Evolutionary conservation across 2,888 invertebrate genomes (phyloP), one percentile per base, ranked within the genome.

Genomic region (Spisula solida): DNA sequence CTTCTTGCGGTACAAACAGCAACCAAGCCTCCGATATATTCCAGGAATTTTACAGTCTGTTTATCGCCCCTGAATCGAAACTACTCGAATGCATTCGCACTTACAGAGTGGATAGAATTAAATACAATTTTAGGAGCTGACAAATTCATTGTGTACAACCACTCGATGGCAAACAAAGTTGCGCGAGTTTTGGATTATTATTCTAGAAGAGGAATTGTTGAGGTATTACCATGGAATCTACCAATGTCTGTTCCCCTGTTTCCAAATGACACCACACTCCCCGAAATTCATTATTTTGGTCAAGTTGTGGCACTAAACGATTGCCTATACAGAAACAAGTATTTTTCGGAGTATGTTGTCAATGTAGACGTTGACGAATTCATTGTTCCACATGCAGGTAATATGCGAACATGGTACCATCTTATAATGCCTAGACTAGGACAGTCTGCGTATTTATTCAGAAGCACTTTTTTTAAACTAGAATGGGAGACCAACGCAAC

Each of bases 321-420:
- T 91, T 96, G 96, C 89, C 93, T 96, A 1, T 95, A 96, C 87
- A 91, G 96, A 82, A 92, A 93, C 85, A 93, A 94, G 89, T 81
- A 93, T 51, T 41, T 85, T 31, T 93, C 93, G 29, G 88, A 94
- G 48, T 96, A 94, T 88, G 81, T 96, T n/a, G 96, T 95, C 10
- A 95, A 94, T 88, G 87, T 94, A 66, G 96, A 96, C 89, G 80
- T 96, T 16, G 96, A 96, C 86, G 96, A 96, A 90, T 95, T 96
- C 84, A 94, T 96, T 66, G 94, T 96, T 41, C 96, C 96, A 0
- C 89, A 90, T 60, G 79, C 88, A 20, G 51, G 84, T 25, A 34
- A 84, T 20, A 81, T 88, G 47, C 31, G 66, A n/a, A 92, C 89
- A 29, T 95, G 95, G 95, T n/a, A 56, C 29, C 75, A 75, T 51